Conservation (phyloP, 2,113 vertebrate genomes). For the Ictidomys tridecemlineatus region DNA sequence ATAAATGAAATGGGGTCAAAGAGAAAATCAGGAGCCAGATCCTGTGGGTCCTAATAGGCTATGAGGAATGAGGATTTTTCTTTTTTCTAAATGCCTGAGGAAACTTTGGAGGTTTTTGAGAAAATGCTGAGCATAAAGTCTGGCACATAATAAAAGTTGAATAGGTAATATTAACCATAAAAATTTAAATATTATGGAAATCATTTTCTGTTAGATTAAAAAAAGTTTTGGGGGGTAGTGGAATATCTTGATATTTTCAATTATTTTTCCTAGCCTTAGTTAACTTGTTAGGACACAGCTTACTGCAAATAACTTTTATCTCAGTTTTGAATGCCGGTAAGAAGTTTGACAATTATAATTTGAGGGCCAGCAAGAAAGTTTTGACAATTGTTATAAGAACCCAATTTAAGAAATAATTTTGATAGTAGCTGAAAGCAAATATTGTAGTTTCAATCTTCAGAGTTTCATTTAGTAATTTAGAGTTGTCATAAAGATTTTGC, state of each 20-base stretch:
- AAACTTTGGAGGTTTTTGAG: constrained; percentile 45
- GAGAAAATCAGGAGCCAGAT: neutral
- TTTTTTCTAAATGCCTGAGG: neutral
- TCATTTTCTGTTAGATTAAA: constrained; percentile 7
- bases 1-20: neutral
- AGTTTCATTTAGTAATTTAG: neutral
- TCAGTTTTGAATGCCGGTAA: too few species aligned
- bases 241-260: neutral
- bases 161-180: neutral
- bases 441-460: neutral
- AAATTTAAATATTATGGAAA: constrained; percentile 15
- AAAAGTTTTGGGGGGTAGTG: neutral
- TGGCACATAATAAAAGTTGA: neutral
- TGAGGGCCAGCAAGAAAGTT: neutral
- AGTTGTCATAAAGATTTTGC: constrained; percentile 14
- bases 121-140: neutral
- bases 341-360: neutral
- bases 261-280: constrained; percentile 31
- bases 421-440: constrained; percentile 26
- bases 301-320: neutral
- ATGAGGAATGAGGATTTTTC: neutral
- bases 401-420: constrained; percentile 27
- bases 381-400: neutral
- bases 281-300: neutral
- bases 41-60: neutral